Percentiles rank a stretch among this genome's conserved stretches.
Evolutionary conservation across 2,888 invertebrate genomes (phyloP).

Genomic region (Rotaria magnacalcarata): DNA sequence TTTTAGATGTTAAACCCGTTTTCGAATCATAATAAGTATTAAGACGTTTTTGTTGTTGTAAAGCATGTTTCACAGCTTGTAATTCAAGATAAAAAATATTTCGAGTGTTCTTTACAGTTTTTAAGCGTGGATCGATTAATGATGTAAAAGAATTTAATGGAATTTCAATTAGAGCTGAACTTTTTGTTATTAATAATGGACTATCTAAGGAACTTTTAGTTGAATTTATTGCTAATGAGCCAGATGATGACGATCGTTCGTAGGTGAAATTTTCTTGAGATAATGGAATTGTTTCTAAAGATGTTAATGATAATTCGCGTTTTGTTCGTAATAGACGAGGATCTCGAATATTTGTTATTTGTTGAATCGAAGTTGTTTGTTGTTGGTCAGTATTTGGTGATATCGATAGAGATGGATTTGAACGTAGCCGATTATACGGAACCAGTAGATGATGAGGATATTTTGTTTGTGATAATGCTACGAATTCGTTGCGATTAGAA

Average conservation of each 20-base stretch:
- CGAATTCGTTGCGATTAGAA: background rate
- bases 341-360: background rate
- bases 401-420: background rate
- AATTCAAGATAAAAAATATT: background rate
- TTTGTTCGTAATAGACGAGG: background rate
- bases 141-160: background rate
- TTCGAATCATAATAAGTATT: background rate
- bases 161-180: background rate
- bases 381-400: background rate
- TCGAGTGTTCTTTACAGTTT: background rate
- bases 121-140: slow-evolving; percentile 9
- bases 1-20: background rate
- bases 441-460: background rate
- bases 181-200: background rate
- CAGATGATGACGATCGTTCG: background rate
- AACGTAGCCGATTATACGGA: background rate
- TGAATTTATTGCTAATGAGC: background rate
- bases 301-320: background rate
- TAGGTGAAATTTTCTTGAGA: background rate
- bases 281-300: background rate
- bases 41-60: slow-evolving; percentile 12
- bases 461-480: background rate
- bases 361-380: background rate
- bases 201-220: background rate
- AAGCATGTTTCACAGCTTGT: background rate